These are phyloP conservation scores for Nymphalis urticae DNA, from an alignment of 2,888 invertebrate species.

Conservation along the genomic window DNA sequence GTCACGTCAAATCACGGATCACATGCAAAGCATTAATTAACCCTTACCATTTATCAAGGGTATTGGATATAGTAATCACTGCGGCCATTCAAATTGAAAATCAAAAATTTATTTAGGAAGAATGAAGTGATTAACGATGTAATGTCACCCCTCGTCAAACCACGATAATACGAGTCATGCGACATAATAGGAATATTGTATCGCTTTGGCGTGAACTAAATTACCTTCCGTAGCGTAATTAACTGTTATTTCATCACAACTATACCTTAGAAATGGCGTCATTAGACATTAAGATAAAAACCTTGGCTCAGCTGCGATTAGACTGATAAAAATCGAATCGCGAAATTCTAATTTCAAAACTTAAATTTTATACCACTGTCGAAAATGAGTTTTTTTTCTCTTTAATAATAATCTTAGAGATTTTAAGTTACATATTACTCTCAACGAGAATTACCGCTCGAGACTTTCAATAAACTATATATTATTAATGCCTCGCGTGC, in stretches of 20 bases:
- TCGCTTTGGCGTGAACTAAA: conserved; percentile 66
- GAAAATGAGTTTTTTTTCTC: not conserved
- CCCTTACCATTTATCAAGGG: conserved; percentile 65
- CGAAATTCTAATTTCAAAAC: not conserved
- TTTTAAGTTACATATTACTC: not conserved
- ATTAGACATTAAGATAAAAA: conserved; percentile 31
- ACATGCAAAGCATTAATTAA: conserved; percentile 54
- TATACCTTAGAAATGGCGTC: conserved; percentile 18
- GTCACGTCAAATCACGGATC: conserved; percentile 35
- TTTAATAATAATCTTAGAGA: not conserved
- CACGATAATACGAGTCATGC: conserved; percentile 72
- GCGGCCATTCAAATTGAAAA: conserved; percentile 71
- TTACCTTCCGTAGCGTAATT: conserved; percentile 68
- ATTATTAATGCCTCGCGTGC: conserved; percentile 7
- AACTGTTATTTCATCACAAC: conserved; percentile 55
- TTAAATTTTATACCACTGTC: not conserved
- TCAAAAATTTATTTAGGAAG: conserved; percentile 71
- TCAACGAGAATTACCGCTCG: conserved; percentile 2
- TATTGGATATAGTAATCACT: conserved; percentile 67
- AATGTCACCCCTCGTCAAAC: conserved; percentile 71
- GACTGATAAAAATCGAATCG: conserved; percentile 20
- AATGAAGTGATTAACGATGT: conserved; percentile 76
- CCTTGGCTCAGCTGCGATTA: conserved; percentile 15
- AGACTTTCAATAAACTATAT: conserved; percentile 14
- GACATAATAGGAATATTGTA: conserved; percentile 76